Base-by-base conservation (phyloP, 2,113 vertebrate species). In the Marmota flaviventris region DNA sequence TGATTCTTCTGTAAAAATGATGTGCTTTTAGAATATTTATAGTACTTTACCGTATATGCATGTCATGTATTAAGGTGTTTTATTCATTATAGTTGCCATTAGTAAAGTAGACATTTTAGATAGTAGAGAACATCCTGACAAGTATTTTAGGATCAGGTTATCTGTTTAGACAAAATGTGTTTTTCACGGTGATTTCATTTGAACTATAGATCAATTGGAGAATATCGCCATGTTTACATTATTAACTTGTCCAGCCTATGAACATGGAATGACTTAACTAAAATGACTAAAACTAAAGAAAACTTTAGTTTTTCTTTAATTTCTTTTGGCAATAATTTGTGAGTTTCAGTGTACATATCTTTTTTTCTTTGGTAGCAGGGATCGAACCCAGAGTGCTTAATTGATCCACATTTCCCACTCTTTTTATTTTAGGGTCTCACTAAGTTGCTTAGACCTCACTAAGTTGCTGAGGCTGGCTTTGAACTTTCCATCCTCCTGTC, bases 171-270 rank as follows among this genome's bases (percentile, higher is more conserved):
- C 2, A 69, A 73, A 89, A 63, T 4, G 56, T 27, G 32, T 32
- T 88, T 96, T 96, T 96, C 12, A 53, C 84, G 76, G 13, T 32
- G 39, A 84, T 83, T 51, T 51, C 29, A 77, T 85, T 85, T 69
- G 45, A 85, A 72, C 10, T 79, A 4, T 85, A 53, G 42, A 22
- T 91, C 53, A 91, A 53, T 61, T 83, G 48, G 20, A 14, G 18
- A 69, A 0, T 70, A 61, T 69, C 84, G 8, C 37, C 24, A 37
- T 70, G 37, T 85, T 83, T 88, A 48, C 11, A 51, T 25, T 81
- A 48, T 70, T 89, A 89, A 83, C 5, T 51, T 20, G 61, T 72
- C 20, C 4, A 8, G 37, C 22, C 42, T 69, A 8, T 24, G 24
- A 76, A 79, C 51, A 56, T 77, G 58, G 24, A 2, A 27, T 83